These are phyloP conservation scores for Manis pentadactyla DNA, from an alignment of 2,797 vertebrate genomes.

Conservation along the genomic window DNA sequence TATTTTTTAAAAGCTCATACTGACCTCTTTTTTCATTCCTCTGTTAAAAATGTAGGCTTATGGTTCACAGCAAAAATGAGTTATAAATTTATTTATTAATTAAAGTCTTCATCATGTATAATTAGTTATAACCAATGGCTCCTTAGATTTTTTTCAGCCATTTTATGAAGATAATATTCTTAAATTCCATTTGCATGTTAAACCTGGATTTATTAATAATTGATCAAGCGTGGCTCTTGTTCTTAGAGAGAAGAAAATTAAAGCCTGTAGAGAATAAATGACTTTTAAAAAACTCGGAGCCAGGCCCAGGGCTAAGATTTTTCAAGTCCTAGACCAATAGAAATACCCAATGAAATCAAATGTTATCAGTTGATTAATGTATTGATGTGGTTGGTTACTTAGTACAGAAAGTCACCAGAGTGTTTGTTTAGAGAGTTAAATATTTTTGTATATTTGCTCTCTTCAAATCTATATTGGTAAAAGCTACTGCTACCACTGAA, in stretches of 20 bases:
- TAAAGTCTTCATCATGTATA: neutral
- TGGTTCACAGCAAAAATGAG: neutral
- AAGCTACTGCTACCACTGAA: neutral
- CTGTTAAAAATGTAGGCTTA: neutral
- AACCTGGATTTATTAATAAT: neutral
- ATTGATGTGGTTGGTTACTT: neutral
- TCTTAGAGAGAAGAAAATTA: neutral
- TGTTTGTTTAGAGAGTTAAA: neutral
- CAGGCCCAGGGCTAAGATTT: neutral
- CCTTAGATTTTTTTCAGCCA: neutral
- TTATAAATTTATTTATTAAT: conserved; percentile 6
- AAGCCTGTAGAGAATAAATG: rapidly evolving
- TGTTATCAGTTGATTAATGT: neutral
- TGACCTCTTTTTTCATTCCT: neutral
- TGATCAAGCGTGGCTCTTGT: neutral
- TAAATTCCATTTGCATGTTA: neutral
- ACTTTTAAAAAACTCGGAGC: neutral
- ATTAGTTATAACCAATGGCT: neutral
- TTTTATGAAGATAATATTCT: neutral
- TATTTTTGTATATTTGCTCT: neutral
- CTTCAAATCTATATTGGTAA: neutral
- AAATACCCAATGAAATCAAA: neutral
- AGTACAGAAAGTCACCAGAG: neutral
- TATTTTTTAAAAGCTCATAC: neutral
- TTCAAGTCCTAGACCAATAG: neutral